Evolutionary conservation across 1,140 invertebrate genomes (phyloP).

Genomic region (Bemisia tabaci): DNA sequence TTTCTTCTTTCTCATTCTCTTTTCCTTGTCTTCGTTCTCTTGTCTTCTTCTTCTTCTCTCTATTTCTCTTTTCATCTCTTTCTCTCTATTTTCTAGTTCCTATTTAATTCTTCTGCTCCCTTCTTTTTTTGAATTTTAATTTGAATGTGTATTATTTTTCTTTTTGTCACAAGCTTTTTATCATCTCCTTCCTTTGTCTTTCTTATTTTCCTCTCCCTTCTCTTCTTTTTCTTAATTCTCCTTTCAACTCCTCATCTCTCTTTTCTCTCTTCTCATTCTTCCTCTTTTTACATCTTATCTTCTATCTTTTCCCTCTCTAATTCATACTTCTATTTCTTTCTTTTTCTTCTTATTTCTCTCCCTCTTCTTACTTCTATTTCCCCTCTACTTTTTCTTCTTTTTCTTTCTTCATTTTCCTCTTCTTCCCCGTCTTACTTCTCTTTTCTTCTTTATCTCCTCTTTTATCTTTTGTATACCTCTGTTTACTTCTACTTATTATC

Average conservation of each 20-base stretch:
- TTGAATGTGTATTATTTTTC: no score
- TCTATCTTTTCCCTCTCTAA: not conserved
- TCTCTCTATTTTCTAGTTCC: not conserved
- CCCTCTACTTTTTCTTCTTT: not conserved
- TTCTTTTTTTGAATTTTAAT: no score
- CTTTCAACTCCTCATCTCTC: not conserved
- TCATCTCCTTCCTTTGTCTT: not conserved
- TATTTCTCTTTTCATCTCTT: not conserved
- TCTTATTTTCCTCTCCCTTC: not conserved
- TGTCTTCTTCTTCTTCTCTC: not conserved
- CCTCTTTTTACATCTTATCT: not conserved
- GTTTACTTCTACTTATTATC: not conserved
- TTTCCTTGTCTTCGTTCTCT: not conserved
- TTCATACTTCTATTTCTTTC: not conserved
- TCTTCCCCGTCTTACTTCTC: no score
- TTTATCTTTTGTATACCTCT: not conserved
- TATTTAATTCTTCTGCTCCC: no score
- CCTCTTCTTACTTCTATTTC: not conserved
- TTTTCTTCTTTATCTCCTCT: not conserved
- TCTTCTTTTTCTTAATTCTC: not conserved
- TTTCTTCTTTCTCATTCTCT: not conserved
- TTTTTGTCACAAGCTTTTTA: not conserved
- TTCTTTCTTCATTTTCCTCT: not conserved
- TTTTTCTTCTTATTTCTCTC: not conserved
- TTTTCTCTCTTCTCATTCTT: not conserved